Conservation (phyloP, 1,140 invertebrate genomes). For the Platyscapa corneri region DNA sequence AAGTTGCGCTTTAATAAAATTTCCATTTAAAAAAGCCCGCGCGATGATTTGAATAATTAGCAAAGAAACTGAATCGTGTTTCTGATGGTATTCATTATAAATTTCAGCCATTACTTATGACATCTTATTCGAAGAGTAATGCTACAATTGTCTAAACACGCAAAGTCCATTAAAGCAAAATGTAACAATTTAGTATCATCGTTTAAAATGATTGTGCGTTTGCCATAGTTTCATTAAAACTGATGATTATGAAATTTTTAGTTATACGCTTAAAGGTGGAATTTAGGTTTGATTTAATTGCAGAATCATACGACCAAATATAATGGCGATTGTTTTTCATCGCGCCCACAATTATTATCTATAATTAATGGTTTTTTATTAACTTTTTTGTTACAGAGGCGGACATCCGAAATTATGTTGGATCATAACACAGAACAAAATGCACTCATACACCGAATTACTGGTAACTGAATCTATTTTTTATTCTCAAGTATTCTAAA, state of each 20-base stretch:
- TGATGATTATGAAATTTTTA: not conserved
- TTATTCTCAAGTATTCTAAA: not conserved
- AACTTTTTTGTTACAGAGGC: constrained; percentile 61
- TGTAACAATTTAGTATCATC: not conserved
- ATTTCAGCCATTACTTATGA: too few species aligned
- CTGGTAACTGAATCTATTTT: constrained; percentile 57
- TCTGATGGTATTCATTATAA: too few species aligned
- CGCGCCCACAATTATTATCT: not conserved
- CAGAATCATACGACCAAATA: not conserved
- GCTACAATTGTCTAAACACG: not conserved
- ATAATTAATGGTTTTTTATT: not conserved
- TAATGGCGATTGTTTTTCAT: not conserved
- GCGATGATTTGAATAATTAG: not conserved
- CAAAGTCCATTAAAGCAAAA: not conserved
- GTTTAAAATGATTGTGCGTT: not conserved
- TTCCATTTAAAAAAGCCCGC: not conserved
- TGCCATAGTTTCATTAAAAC: constrained; percentile 22
- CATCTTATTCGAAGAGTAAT: too few species aligned
- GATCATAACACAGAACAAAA: constrained; percentile 59
- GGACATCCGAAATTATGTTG: constrained; percentile 59
- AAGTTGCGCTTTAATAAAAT: not conserved
- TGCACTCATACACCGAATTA: constrained; percentile 61
- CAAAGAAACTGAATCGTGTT: not conserved
- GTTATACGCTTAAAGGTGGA: not conserved
- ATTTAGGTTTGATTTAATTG: not conserved